Evolutionary conservation across 2,888 invertebrate species (phyloP), one percentile per base, ranked within the genome.

Genomic region (Conus canariensis): DNA sequence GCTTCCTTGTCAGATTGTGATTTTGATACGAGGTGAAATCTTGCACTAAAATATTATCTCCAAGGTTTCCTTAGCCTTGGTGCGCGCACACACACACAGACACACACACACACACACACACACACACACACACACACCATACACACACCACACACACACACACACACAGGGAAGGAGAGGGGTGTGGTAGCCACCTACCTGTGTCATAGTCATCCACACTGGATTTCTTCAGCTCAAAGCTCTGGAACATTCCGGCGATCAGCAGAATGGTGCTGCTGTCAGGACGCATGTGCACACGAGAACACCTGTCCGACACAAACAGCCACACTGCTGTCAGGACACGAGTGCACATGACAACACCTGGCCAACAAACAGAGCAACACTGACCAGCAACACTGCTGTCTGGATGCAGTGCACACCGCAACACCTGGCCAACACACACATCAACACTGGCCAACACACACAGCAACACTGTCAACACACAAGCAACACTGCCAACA

Each of bases 171-270:
- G 45, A 45, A 45, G 45, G 45, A 45, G 45, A 45, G 45, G 45
- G 45, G 45, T 45, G 45, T 45, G 45, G 45, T 4, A 45, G 45
- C 45, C 45, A 45, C 45, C 45, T 91, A 95, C 96, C 96, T 91
- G 97, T 97, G 90, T 98, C 98, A 96, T 98, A 98, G 95, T 98
- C 98, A 95, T 97, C 98, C 56, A 97, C 97, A 92, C 97, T 97
- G 25, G 97, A 96, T 95, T 98, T 98, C 91, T 98, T 98, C 93
- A 99, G 96, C 22, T 98, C 97, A 95, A 98, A 98, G 96, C 99
- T 98, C 4, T 97, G 97, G 96, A 98, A 99, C 97, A 99, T 99
- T 92, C 98, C 98, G 74, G 97, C 97, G 89, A 98, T 97, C 77
- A 98, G 95, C 77, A 98, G 96, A 6, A 98, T 97, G 92, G 97